Conservation (phyloP, 2,113 vertebrate species). For the Choloepus hoffmanni region DNA sequence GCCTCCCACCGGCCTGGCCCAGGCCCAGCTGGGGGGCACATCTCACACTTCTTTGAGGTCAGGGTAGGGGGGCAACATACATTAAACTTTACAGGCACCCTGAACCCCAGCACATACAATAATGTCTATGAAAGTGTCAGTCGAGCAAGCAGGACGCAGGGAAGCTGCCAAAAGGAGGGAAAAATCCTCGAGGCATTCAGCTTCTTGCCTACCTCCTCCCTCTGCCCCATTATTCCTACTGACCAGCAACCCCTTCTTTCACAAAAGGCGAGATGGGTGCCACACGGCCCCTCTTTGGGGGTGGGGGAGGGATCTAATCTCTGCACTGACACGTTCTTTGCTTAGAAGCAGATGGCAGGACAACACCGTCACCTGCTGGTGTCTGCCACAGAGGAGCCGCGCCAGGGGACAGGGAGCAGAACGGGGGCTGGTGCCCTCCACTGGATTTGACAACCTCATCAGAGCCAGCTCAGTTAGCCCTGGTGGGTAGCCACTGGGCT, state of each 20-base stretch:
- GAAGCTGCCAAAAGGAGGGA: slow-evolving; percentile 35
- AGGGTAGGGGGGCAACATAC: neutral
- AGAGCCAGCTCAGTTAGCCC: neutral
- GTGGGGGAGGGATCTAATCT: neutral
- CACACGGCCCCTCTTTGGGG: neutral
- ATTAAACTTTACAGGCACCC: neutral
- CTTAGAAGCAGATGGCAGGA: slow-evolving; percentile 49
- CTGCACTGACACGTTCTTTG: neutral
- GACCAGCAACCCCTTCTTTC: neutral
- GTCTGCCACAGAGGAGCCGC: neutral
- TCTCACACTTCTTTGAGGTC: neutral
- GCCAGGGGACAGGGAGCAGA: neutral
- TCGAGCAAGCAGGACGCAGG: neutral
- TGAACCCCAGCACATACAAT: neutral
- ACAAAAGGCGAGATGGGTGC: neutral
- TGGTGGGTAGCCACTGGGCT: rapidly evolving
- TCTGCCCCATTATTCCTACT: neutral
- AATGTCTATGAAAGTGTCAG: neutral
- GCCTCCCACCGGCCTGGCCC: neutral
- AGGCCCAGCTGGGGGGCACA: neutral
- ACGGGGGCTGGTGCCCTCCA: neutral
- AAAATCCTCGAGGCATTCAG: neutral
- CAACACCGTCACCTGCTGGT: neutral
- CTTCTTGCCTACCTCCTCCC: neutral
- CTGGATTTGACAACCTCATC: neutral